A percentile compares a stretch with the other conserved stretches of the same genome.
Conservation (phyloP, 1,140 invertebrate species). For the Bombus confusus region DNA sequence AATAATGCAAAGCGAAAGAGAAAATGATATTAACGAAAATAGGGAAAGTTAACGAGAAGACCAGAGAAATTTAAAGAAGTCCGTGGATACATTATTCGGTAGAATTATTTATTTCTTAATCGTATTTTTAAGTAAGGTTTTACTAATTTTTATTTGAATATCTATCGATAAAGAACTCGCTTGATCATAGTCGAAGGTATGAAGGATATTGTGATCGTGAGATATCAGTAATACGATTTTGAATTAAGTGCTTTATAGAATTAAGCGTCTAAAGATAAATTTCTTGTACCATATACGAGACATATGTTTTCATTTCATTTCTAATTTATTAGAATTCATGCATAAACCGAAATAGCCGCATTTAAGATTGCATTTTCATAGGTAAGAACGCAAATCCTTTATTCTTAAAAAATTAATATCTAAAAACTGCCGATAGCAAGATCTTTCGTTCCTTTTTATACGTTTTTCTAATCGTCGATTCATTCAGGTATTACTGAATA, state of each 20-base stretch:
- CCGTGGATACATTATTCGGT: background rate
- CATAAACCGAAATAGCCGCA: constrained; percentile 14
- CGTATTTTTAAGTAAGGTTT: constrained; percentile 4
- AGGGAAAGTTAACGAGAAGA: background rate
- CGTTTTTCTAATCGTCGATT: constrained; percentile 48
- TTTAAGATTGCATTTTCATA: constrained; percentile 31
- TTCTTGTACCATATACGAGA: constrained; percentile 1
- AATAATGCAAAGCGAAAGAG: background rate
- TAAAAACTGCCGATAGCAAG: constrained; percentile 32
- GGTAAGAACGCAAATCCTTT: constrained; percentile 3
- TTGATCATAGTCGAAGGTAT: background rate
- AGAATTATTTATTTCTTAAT: constrained; percentile 29
- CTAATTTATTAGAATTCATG: constrained; percentile 32
- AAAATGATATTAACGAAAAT: background rate
- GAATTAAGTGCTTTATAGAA: constrained; percentile 34
- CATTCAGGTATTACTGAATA: constrained; percentile 1
- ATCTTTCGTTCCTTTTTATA: constrained; percentile 55
- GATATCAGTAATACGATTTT: background rate
- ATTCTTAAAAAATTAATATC: constrained; percentile 17
- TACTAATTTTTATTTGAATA: constrained; percentile 34
- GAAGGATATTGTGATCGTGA: constrained; percentile 17
- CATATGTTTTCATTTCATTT: constrained; percentile 17
- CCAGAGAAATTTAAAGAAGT: background rate
- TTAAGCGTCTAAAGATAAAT: background rate
- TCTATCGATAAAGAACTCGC: constrained; percentile 23